A percentile compares a stretch with the other conserved stretches of the same genome.
Evolutionary conservation across 2,888 invertebrate genomes (phyloP).

Genomic region (Embidobia sp.): DNA sequence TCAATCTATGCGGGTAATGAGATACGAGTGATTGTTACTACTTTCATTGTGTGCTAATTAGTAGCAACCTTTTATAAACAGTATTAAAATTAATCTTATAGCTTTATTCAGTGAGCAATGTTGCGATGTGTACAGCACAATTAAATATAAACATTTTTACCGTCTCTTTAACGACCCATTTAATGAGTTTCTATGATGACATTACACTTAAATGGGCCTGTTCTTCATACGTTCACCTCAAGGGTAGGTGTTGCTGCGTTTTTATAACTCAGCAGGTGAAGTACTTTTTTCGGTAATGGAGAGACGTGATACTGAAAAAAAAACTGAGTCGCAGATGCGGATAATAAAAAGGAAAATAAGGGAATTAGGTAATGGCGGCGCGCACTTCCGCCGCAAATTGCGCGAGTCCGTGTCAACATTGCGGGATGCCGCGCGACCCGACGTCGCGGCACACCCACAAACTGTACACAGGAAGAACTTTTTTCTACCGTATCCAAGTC

Average conservation of each 20-base stretch:
- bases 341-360: not conserved
- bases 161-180: constrained; percentile 42
- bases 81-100: constrained; percentile 59
- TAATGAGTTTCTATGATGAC: constrained; percentile 31
- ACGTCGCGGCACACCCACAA: constrained; percentile 32
- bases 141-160: constrained; percentile 52
- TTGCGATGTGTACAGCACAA: constrained; percentile 35
- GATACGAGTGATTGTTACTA: constrained; percentile 56
- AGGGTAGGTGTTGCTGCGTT: constrained; percentile 35
- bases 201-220: constrained; percentile 16
- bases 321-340: too few relatives aligned
- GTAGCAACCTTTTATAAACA: constrained; percentile 55
- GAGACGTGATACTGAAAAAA: too few relatives aligned
- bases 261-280: constrained; percentile 21
- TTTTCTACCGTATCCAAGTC: constrained; percentile 62
- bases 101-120: constrained; percentile 45
- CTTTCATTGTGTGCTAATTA: constrained; percentile 62
- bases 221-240: constrained; percentile 23
- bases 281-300: constrained; percentile 17
- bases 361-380: constrained; percentile 48
- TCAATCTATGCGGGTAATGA: constrained; percentile 47
- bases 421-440: constrained; percentile 46
- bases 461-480: constrained; percentile 51
- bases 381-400: constrained; percentile 34
- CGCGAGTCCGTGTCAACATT: constrained; percentile 48